A percentile compares a stretch with the other conserved stretches of the same genome.
phyloP scores from a whole-genome alignment of 2,888 invertebrate species.

The Polymixis lichenea region DNA sequence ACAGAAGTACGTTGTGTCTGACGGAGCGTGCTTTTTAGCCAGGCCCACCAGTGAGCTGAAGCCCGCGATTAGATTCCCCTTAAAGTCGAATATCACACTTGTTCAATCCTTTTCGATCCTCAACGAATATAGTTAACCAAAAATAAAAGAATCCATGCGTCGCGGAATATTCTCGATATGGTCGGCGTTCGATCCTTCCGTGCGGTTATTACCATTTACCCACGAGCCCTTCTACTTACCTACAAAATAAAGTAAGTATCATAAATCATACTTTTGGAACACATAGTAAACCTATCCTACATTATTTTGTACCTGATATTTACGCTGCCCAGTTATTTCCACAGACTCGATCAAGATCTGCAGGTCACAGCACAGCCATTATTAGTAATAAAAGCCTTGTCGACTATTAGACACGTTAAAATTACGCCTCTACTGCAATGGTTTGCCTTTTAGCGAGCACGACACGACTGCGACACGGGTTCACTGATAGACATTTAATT shows the following conservation, averaged over 20 bases:
- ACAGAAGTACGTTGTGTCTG: too few relatives aligned
- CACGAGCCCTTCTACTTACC: not conserved
- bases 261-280: not conserved
- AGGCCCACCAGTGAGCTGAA: too few relatives aligned
- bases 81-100: too few relatives aligned
- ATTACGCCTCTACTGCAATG: conserved; percentile 76
- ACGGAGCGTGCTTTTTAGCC: too few relatives aligned
- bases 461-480: conserved; percentile 53
- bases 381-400: conserved; percentile 73
- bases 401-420: conserved; percentile 78
- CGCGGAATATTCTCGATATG: too few relatives aligned
- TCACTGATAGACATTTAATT: not conserved
- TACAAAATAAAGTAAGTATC: not conserved
- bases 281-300: conserved; percentile 9
- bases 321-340: conserved; percentile 61
- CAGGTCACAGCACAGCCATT: conserved; percentile 63
- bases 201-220: not conserved
- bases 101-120: too few relatives aligned
- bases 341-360: conserved; percentile 68
- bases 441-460: conserved; percentile 29
- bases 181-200: fast-evolving
- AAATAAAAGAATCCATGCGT: too few relatives aligned
- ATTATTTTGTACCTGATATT: conserved; percentile 46
- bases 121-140: too few relatives aligned
- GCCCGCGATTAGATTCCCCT: too few relatives aligned